phyloP scores from a whole-genome alignment of 2,113 vertebrate genomes.

The Vulpes lagopus region DNA sequence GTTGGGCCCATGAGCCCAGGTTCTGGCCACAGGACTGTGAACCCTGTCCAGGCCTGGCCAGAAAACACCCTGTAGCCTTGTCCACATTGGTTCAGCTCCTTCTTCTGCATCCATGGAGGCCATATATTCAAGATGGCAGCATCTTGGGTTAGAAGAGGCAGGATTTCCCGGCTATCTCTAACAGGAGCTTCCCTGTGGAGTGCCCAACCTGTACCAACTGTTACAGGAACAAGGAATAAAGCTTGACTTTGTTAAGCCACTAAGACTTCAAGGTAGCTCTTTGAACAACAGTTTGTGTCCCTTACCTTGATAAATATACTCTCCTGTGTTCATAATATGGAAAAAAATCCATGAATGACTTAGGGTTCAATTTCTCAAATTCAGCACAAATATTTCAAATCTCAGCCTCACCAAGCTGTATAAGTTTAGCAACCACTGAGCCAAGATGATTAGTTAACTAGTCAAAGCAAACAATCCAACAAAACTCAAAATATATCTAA shows the following conservation, averaged over 20 bases:
- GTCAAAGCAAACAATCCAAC: neutral
- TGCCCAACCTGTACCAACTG: neutral
- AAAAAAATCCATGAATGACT: neutral
- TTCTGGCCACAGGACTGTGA: neutral
- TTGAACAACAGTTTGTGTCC: neutral
- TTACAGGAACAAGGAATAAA: neutral
- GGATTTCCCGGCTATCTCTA: neutral
- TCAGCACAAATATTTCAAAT: neutral
- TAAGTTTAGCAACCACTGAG: neutral
- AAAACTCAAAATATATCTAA: neutral
- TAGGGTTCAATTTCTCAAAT: neutral
- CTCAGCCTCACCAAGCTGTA: neutral
- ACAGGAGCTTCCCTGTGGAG: neutral
- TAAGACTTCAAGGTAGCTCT: neutral
- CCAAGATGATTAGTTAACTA: neutral
- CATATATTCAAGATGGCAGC: fast-evolving
- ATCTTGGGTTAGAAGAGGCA: neutral
- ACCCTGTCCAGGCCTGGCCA: neutral
- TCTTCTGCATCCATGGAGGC: neutral
- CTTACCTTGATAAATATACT: neutral
- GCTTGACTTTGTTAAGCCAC: neutral
- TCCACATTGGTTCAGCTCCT: neutral
- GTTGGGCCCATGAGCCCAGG: fast-evolving
- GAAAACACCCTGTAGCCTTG: neutral
- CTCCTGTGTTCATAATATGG: neutral